Base-by-base conservation (phyloP, 2,888 invertebrate genomes). In the Lumbricus terrestris region DNA sequence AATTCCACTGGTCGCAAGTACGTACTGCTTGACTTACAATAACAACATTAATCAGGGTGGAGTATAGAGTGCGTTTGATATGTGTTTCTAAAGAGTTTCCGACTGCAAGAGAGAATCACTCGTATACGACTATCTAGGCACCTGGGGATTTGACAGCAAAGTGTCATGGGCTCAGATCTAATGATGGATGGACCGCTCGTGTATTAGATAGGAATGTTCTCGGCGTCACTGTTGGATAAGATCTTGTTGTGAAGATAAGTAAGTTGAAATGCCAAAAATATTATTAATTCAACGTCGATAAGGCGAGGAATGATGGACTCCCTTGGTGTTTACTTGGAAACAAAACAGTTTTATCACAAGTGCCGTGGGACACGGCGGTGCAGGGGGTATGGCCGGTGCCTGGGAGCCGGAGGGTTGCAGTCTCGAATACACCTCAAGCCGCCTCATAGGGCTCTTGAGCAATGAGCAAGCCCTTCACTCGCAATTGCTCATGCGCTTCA, bases 11-110 rank as follows among this genome's bases (percentile, higher is more conserved):
- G 47, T 47, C 0, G 47, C 47, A 20, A 69, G n/a, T 69, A 29
- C n/a, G 69, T 69, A 69, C 69, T 69, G n/a, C 69, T 69, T 69
- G 69, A n/a, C 69, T 69, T 69, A 69, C 69, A 69, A 69, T n/a
- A 69, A 69, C 29, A 69, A 69, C 69, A 69, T 69, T 69, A n/a
- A 69, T 69, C 16, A 3, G 1, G n/a, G 69, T 69, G 69, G 16
- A 69, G 29, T n/a, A n/a, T n/a, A 0, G 69, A n/a, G 69, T n/a
- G n/a, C n/a, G 5, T 6, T 69, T 16, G 69, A 69, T n/a, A 11
- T 8, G n/a, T 69, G 69, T 69, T 69, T 69, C n/a, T n/a, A 8
- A 23, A 6, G 2, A 69, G 69, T n/a, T n/a, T 69, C 13, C 69
- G 69, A n/a, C 11, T 69, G 69, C 69, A 29, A n/a, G 1, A n/a